Conservation (phyloP, 2,797 vertebrate genomes). For the Enoplosus armatus region DNA sequence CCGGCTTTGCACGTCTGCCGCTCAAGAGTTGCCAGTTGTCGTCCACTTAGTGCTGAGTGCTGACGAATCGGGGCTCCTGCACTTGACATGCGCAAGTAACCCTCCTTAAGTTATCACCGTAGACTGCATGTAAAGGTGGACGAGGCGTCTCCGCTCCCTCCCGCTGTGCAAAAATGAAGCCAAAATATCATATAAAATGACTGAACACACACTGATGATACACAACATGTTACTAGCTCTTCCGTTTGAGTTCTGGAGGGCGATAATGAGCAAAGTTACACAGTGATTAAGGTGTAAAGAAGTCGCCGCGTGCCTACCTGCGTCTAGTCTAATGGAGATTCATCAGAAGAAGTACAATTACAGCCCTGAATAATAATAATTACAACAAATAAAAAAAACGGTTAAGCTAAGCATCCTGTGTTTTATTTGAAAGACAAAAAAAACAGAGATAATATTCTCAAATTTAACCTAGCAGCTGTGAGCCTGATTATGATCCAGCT, state of each 20-base stretch:
- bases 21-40: background rate
- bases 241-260: background rate
- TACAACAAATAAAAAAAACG: no score
- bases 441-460: background rate
- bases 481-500: conserved; percentile 23
- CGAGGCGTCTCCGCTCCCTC: no score
- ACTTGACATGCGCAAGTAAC: no score
- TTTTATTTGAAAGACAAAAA: background rate
- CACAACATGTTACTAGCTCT: no score
- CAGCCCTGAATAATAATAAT: background rate
- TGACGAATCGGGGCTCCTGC: background rate
- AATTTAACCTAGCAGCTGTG: background rate
- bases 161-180: no score
- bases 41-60: background rate
- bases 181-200: no score
- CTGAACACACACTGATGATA: no score
- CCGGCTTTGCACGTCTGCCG: background rate
- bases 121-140: no score
- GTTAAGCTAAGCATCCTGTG: background rate
- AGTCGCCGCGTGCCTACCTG: no score
- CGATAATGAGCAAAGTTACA: background rate
- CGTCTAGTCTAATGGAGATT: background rate
- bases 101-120: no score
- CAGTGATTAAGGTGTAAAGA: no score
- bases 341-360: background rate